Evolutionary conservation across 2,888 invertebrate species (phyloP).

Genomic region (Zele albiditarsus): DNA sequence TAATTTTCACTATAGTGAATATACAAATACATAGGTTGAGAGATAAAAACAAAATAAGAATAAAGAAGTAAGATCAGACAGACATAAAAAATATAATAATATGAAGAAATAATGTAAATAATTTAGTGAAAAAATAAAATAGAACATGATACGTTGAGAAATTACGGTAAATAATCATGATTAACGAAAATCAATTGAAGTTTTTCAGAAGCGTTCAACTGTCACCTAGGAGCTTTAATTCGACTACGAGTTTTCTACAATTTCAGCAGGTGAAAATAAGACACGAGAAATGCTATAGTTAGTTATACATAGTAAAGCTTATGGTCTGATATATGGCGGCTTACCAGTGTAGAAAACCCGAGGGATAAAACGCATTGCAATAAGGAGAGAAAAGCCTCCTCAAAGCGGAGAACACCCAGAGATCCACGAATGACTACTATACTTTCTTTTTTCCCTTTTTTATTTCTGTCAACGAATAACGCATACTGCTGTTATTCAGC

Average conservation of each 20-base stretch:
- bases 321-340: slow-evolving; percentile 59
- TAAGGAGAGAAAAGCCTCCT: slow-evolving; percentile 52
- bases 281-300: slow-evolving; percentile 57
- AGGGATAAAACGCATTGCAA: slow-evolving; percentile 38
- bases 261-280: slow-evolving; percentile 50
- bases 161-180: no score
- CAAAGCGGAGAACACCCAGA: slow-evolving; percentile 46
- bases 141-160: no score
- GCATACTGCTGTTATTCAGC: slow-evolving; percentile 9
- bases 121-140: no score
- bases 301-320: slow-evolving; percentile 58
- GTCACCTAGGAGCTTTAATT: slow-evolving; percentile 55
- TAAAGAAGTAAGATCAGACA: no score
- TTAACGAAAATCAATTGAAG: no score
- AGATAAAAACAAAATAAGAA: no score
- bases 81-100: no score
- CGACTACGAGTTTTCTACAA: slow-evolving; percentile 50
- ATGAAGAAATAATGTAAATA: no score
- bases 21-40: no score
- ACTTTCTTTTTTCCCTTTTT: slow-evolving; percentile 28
- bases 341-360: slow-evolving; percentile 49
- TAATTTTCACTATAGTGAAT: no score
- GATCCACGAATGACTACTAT: slow-evolving; percentile 36
- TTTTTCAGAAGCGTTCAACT: no score
- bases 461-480: slow-evolving; percentile 41